Percentiles rank a stretch among this genome's conserved stretches.
These are phyloP conservation scores for Masticophis lateralis DNA, from an alignment of 2,797 vertebrate species.

Conservation along the genomic window DNA sequence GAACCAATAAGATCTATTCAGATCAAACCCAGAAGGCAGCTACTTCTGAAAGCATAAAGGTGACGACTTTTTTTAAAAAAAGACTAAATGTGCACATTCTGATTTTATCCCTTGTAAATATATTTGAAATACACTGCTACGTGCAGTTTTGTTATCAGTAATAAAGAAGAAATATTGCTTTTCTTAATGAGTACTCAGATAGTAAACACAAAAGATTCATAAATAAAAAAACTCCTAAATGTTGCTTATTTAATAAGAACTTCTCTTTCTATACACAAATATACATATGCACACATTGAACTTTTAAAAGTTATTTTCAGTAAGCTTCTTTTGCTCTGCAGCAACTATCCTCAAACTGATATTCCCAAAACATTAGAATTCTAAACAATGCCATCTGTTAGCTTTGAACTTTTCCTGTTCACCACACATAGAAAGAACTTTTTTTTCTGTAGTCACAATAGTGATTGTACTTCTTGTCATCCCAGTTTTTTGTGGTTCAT, in stretches of 20 bases:
- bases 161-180: background rate
- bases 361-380: background rate
- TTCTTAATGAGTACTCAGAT: background rate
- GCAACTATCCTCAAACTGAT: background rate
- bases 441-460: background rate
- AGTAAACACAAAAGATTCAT: slow-evolving; percentile 15
- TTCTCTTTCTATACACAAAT: background rate
- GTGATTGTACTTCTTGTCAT: background rate
- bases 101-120: background rate
- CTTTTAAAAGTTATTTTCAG: background rate
- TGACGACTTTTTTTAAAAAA: background rate
- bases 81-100: background rate
- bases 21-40: background rate
- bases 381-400: background rate
- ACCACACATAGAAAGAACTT: background rate
- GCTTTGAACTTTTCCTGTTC: background rate
- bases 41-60: background rate
- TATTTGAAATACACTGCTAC: background rate
- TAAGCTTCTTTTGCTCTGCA: background rate
- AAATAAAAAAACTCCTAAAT: slow-evolving; percentile 9
- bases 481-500: background rate
- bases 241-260: slow-evolving; percentile 13
- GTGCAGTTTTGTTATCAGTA: background rate
- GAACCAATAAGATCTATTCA: background rate
- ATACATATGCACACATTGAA: background rate